These are phyloP conservation scores for Tupaia tana DNA, from an alignment of 2,113 vertebrate species.

Conservation along the genomic window DNA sequence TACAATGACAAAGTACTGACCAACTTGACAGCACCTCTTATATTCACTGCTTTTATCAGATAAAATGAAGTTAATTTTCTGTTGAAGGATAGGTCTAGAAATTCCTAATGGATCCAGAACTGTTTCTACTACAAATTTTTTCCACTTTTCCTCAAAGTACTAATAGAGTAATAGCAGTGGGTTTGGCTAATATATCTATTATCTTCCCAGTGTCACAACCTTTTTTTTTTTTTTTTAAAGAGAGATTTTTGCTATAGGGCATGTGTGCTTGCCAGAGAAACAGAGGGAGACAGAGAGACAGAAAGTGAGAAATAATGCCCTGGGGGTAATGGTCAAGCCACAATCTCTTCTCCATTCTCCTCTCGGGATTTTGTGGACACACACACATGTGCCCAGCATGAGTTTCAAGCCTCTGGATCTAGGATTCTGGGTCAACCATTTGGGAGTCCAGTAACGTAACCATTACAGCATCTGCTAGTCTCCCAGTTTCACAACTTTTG, in stretches of 20 bases:
- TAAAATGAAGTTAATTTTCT: constrained; percentile 17
- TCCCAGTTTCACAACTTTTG: neutral
- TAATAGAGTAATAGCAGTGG: neutral
- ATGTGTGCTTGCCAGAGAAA: no score
- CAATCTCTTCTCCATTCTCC: no score
- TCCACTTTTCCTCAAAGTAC: neutral
- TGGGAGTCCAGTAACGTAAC: no score
- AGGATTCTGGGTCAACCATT: no score
- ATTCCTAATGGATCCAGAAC: neutral
- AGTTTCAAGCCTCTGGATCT: no score
- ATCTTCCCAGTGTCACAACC: neutral
- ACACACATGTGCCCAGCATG: no score
- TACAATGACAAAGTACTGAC: neutral
- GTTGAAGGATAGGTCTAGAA: neutral
- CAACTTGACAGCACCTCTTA: neutral
- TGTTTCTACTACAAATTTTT: constrained; percentile 25
- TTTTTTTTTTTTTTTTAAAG: neutral
- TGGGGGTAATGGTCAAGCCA: no score
- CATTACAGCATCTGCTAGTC: neutral
- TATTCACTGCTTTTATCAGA: neutral
- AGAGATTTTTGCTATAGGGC: no score
- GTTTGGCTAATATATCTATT: neutral
- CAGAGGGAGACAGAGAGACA: no score
- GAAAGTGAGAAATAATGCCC: no score
- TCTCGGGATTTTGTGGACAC: no score